These are phyloP conservation scores for Coelinius sp. DNA, from an alignment of 2,888 invertebrate genomes.

Conservation along the genomic window DNA sequence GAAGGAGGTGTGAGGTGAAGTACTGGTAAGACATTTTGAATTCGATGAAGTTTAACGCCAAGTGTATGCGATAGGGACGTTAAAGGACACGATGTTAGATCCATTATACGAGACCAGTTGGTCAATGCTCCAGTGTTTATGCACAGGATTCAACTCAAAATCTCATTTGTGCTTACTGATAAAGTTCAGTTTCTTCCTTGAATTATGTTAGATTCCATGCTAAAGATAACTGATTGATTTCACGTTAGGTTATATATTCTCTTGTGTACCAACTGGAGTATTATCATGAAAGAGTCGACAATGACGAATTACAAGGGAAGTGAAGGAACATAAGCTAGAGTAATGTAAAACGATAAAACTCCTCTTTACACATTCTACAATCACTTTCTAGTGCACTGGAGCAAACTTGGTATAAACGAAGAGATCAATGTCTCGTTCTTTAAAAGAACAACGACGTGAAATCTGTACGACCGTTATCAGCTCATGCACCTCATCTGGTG, in stretches of 20 bases:
- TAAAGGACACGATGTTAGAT: not conserved
- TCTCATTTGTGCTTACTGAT: not conserved
- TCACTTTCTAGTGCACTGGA: constrained; percentile 1
- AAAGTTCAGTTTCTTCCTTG: not conserved
- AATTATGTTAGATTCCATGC: not conserved
- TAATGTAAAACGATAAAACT: constrained; percentile 25
- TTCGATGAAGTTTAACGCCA: constrained; percentile 26
- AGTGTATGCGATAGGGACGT: not conserved
- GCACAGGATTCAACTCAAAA: not conserved
- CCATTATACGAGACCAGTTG: not conserved
- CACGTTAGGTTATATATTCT: not conserved
- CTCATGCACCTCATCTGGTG: too few relatives aligned
- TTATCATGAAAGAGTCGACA: constrained; percentile 3
- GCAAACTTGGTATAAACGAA: not conserved
- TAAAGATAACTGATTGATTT: not conserved
- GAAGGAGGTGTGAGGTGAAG: constrained; percentile 31
- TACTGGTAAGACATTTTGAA: constrained; percentile 23
- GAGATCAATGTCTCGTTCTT: not conserved
- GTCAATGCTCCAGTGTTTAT: not conserved
- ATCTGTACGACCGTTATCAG: not conserved
- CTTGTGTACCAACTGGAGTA: constrained; percentile 2
- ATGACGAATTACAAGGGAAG: not conserved
- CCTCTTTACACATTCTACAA: constrained; percentile 15
- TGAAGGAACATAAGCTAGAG: not conserved
- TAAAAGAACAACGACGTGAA: too few relatives aligned